A percentile compares a stretch with the other conserved stretches of the same genome.
Evolutionary conservation across 2,113 vertebrate species (phyloP).

Genomic region (Hipposideros armiger): DNA sequence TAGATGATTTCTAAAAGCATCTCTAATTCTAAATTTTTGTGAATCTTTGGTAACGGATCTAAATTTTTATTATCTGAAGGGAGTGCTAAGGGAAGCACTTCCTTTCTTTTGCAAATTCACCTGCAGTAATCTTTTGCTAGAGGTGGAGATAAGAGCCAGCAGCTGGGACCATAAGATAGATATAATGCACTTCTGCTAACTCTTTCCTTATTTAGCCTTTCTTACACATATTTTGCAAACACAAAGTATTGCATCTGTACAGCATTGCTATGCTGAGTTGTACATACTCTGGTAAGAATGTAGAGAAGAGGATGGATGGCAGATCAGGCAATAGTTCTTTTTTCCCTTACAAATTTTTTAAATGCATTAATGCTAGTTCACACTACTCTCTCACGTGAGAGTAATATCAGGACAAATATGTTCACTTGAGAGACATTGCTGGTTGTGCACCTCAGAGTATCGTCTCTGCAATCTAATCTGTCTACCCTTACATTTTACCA

Average conservation of each 20-base stretch:
- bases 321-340: neutral
- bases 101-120: neutral
- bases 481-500: neutral
- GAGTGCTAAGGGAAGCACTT: neutral
- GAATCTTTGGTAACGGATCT: neutral
- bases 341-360: neutral
- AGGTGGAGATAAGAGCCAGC: neutral
- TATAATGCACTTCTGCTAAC: neutral
- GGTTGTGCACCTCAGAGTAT: neutral
- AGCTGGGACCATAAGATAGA: no score
- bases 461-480: neutral
- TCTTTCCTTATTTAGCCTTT: neutral
- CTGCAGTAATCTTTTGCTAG: neutral
- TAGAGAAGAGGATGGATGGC: neutral
- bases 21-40: slow-evolving; percentile 25
- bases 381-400: neutral
- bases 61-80: slow-evolving; percentile 20
- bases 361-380: neutral
- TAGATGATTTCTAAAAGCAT: slow-evolving; percentile 24
- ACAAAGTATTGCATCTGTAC: neutral
- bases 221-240: neutral
- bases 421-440: neutral
- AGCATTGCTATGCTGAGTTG: neutral
- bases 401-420: neutral
- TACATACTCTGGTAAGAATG: neutral